Evolutionary conservation across 2,888 invertebrate species (phyloP).

Genomic region (Chelonus formosanus): DNA sequence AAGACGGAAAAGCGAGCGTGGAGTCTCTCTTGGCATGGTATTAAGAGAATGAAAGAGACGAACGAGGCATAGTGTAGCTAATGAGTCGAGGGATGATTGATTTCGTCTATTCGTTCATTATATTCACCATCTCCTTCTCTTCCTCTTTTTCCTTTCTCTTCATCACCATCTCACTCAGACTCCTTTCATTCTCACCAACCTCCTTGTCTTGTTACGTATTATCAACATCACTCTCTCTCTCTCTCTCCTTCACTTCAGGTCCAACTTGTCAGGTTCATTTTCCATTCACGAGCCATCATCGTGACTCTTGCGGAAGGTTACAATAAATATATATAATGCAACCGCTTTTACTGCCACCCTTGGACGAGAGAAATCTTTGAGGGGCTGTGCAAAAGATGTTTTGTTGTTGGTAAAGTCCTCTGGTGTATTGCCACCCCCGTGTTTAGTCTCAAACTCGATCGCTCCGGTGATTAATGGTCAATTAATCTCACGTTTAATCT

Average conservation of each 20-base stretch:
- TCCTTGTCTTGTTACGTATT: slow-evolving; percentile 1
- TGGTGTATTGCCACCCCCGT: no score
- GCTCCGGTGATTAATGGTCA: no score
- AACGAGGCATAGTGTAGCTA: slow-evolving; percentile 53
- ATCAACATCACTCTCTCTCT: slow-evolving; percentile 25
- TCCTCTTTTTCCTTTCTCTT: slow-evolving; percentile 12
- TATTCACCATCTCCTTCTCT: not conserved
- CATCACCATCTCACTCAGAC: not conserved
- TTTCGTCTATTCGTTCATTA: slow-evolving; percentile 41
- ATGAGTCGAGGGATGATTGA: slow-evolving; percentile 64
- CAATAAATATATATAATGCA: slow-evolving; percentile 46
- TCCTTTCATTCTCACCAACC: not conserved
- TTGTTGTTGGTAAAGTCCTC: no score
- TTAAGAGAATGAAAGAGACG: slow-evolving; percentile 40
- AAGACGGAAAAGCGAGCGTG: slow-evolving; percentile 40
- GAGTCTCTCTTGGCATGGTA: slow-evolving; percentile 3
- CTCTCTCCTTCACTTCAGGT: slow-evolving; percentile 16
- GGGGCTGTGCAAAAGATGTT: no score
- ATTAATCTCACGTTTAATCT: no score
- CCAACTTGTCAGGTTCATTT: slow-evolving; percentile 46
- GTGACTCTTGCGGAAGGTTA: slow-evolving; percentile 47
- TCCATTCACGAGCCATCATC: slow-evolving; percentile 50
- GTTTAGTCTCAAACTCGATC: no score
- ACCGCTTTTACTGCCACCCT: no score
- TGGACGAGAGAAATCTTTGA: no score